These are phyloP conservation scores for Oryctes rhinoceros DNA, from an alignment of 1,140 invertebrate genomes.

Conservation along the genomic window DNA sequence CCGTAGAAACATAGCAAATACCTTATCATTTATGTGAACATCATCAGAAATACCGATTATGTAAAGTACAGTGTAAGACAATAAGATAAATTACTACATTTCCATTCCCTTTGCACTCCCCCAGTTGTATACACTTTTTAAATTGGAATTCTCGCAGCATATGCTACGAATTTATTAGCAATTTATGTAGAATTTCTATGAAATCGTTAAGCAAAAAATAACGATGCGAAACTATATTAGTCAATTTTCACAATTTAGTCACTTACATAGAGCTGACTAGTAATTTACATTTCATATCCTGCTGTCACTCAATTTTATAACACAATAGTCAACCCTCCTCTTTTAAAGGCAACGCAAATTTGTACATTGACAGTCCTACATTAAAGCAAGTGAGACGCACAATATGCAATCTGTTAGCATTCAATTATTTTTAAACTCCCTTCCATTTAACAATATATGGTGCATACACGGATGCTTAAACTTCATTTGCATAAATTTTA, in stretches of 20 bases:
- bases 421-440: slow-evolving; percentile 15
- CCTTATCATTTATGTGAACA: slow-evolving; percentile 34
- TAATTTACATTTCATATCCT: slow-evolving; percentile 15
- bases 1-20: neutral
- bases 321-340: slow-evolving; percentile 3
- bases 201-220: neutral
- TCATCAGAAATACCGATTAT: slow-evolving; percentile 37
- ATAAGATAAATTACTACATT: slow-evolving; percentile 27
- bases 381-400: neutral
- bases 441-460: neutral
- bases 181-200: neutral
- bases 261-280: neutral
- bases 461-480: neutral
- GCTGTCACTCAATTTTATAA: slow-evolving; percentile 10
- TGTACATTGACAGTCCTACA: neutral
- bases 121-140: slow-evolving; percentile 6
- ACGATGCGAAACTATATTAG: neutral
- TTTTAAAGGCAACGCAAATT: slow-evolving; percentile 6
- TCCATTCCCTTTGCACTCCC: neutral
- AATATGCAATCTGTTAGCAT: slow-evolving; percentile 15
- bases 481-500: neutral
- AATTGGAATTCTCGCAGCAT: neutral
- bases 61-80: slow-evolving; percentile 19
- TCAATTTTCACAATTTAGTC: neutral
- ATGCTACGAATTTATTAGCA: slow-evolving; percentile 12